Evolutionary conservation across 1,140 invertebrate species (phyloP).

Genomic region (Apocrypta bakeri): DNA sequence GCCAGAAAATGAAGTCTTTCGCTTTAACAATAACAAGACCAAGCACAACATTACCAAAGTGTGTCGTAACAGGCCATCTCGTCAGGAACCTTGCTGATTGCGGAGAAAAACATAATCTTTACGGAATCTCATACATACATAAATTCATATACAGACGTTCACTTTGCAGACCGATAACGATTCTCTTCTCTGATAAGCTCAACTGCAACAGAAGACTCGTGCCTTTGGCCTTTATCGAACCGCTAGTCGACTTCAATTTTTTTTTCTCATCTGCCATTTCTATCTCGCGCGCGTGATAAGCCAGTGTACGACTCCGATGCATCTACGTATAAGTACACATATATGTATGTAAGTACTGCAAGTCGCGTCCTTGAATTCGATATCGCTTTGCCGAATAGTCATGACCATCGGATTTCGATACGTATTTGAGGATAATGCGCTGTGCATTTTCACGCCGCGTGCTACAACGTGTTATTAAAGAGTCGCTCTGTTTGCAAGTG

Average conservation of each 20-base stretch:
- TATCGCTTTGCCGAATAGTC: neutral
- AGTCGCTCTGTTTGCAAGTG: neutral
- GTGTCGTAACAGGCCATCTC: constrained; percentile 14
- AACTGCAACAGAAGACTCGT: neutral
- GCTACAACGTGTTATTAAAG: neutral
- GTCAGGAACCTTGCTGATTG: constrained; percentile 36
- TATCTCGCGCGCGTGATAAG: constrained; percentile 6
- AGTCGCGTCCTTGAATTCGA: neutral
- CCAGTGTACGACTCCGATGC: neutral
- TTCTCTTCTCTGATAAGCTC: constrained; percentile 16
- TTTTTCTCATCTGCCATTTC: constrained; percentile 1
- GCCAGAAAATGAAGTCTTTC: neutral
- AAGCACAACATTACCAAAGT: constrained; percentile 7
- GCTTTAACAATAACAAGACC: constrained; percentile 6
- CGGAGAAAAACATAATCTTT: constrained; percentile 22
- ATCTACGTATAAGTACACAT: no score
- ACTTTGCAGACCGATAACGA: constrained; percentile 26
- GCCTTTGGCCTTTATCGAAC: constrained; percentile 40
- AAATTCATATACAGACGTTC: neutral
- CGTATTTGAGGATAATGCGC: neutral
- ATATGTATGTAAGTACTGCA: no score
- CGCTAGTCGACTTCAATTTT: neutral
- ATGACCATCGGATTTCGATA: neutral
- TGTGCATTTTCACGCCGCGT: neutral
- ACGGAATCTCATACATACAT: constrained; percentile 1